A percentile compares a stretch with the other conserved stretches of the same genome.
Evolutionary conservation across 2,797 vertebrate genomes (phyloP).

Genomic region (Alfaro cultratus): DNA sequence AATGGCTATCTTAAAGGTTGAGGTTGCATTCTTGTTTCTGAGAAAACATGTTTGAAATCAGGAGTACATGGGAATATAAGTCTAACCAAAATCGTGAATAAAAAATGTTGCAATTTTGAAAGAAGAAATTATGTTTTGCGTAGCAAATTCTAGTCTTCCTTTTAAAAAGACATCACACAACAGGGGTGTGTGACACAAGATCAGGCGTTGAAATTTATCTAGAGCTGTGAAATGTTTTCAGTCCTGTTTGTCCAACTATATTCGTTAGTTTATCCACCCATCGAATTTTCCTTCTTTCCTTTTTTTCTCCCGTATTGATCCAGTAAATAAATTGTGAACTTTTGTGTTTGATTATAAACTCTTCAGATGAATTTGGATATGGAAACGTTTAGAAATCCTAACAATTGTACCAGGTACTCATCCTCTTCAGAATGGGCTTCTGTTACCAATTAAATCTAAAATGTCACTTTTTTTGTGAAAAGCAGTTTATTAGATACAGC

Average conservation of each 20-base stretch:
- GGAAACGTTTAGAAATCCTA: background rate
- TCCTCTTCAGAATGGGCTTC: background rate
- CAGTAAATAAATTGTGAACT: background rate
- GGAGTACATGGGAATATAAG: background rate
- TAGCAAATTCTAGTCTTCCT: background rate
- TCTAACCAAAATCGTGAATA: background rate
- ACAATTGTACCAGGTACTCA: background rate
- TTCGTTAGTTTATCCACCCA: background rate
- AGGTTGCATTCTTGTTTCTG: background rate
- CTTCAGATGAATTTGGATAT: background rate
- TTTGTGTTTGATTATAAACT: too few species aligned
- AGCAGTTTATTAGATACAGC: slow-evolving; percentile 14
- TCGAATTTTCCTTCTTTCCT: background rate
- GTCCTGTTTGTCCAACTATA: background rate
- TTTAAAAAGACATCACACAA: background rate
- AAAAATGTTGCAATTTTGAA: background rate
- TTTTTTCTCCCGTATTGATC: background rate
- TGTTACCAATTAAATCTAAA: slow-evolving; percentile 29
- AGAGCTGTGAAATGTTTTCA: background rate
- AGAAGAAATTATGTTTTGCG: background rate
- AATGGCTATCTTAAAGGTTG: background rate
- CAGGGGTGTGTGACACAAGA: background rate
- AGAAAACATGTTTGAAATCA: background rate
- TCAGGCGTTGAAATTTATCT: background rate
- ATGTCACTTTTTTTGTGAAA: slow-evolving; percentile 60